These are phyloP conservation scores for Gasterosteus nipponicus DNA, from an alignment of 2,113 vertebrate species.

Conservation along the genomic window DNA sequence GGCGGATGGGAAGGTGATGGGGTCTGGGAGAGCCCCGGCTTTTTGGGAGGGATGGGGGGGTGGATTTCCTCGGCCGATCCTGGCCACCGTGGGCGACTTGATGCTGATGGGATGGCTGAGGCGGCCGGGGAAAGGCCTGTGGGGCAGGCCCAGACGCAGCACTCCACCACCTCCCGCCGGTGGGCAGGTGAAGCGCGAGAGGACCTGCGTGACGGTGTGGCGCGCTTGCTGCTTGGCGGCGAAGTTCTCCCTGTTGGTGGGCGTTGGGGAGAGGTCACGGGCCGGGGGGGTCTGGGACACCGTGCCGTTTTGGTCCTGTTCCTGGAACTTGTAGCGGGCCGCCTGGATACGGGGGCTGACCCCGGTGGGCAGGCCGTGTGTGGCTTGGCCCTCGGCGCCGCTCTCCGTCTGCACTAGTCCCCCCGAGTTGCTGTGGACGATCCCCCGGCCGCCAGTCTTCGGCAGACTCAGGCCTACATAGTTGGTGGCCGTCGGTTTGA, in stretches of 20 bases:
- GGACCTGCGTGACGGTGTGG: constrained; percentile 95
- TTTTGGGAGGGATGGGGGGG: constrained; percentile 99
- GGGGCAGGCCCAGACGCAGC: constrained; percentile 81
- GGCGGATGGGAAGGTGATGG: constrained; percentile 94
- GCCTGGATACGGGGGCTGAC: constrained; percentile 94
- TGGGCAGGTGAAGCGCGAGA: constrained; percentile 95
- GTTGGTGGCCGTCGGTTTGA: constrained; percentile 86
- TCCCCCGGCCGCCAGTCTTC: constrained; percentile 84
- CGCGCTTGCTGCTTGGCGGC: constrained; percentile 94
- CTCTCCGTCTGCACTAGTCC: constrained; percentile 86
- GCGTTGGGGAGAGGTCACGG: constrained; percentile 93
- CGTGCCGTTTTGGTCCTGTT: constrained; percentile 97
- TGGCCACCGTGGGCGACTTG: constrained; percentile 89
- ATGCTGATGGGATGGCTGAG: constrained; percentile 83
- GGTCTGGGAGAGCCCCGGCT: constrained; percentile 97
- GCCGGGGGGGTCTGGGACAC: constrained; percentile 90
- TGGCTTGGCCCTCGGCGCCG: constrained; percentile 76
- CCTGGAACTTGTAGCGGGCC: constrained; percentile 96
- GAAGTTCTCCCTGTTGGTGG: constrained; percentile 93
- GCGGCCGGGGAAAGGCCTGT: constrained; percentile 83
- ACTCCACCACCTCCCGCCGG: constrained; percentile 75
- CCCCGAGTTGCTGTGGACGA: constrained; percentile 84
- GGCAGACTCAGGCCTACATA: constrained; percentile 83
- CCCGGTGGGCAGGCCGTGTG: constrained; percentile 81
- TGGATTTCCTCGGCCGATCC: constrained; percentile 96